A percentile compares a stretch with the other conserved stretches of the same genome.
Conservation (phyloP, 2,797 vertebrate genomes). For the Erpetoichthys calabaricus region DNA sequence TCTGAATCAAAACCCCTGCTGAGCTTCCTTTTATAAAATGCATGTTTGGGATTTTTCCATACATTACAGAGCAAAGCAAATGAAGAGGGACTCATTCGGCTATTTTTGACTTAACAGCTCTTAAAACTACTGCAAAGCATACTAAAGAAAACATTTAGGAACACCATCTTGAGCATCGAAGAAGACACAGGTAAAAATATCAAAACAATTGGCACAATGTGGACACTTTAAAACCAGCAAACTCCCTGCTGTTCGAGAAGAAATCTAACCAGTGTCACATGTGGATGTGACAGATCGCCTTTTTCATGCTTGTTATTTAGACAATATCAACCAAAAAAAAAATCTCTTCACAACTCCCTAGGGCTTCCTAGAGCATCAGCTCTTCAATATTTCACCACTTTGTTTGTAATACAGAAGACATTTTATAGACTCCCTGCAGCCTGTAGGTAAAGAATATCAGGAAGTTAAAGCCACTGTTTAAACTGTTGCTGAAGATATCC, state of each 20-base stretch:
- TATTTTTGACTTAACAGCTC: too few species aligned
- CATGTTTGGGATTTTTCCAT: too few species aligned
- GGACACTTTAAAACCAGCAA: slow-evolving; percentile 13
- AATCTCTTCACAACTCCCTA: slow-evolving; percentile 36
- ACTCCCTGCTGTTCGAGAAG: slow-evolving; percentile 24
- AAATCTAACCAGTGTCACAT: slow-evolving; percentile 35
- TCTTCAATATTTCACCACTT: slow-evolving; percentile 37
- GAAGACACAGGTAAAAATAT: slow-evolving; percentile 3
- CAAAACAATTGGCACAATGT: slow-evolving; percentile 2
- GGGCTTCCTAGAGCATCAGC: slow-evolving; percentile 30
- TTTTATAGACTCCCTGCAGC: slow-evolving; percentile 27
- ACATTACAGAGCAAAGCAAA: too few species aligned
- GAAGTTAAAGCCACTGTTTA: neutral
- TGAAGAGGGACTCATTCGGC: too few species aligned
- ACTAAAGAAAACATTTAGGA: too few species aligned
- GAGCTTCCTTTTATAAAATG: too few species aligned
- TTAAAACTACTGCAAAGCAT: too few species aligned
- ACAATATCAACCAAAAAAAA: slow-evolving; percentile 18
- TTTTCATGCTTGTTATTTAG: slow-evolving; percentile 44
- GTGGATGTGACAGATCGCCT: slow-evolving; percentile 34
- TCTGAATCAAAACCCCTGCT: too few species aligned
- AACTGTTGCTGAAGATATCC: neutral
- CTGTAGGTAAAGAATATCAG: slow-evolving; percentile 28
- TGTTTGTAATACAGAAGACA: slow-evolving; percentile 30
- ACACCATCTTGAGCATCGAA: too few species aligned